These are phyloP conservation scores for Tragelaphus imberbis DNA, from an alignment of 2,113 vertebrate genomes.

Conservation along the genomic window DNA sequence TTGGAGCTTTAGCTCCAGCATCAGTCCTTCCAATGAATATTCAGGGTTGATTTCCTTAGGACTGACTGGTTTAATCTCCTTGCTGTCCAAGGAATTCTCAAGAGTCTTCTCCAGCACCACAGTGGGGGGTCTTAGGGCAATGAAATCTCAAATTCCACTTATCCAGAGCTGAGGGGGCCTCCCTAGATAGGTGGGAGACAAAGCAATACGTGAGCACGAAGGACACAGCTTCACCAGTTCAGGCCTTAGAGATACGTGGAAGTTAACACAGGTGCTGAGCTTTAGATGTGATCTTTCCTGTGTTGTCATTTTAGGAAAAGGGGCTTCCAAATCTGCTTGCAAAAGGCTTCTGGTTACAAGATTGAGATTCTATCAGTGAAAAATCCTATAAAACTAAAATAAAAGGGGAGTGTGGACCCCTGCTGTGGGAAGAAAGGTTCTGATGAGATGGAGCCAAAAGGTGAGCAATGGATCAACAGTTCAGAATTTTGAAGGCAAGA, in stretches of 20 bases:
- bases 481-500: not conserved
- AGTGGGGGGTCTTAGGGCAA: not conserved
- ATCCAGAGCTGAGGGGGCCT: not conserved
- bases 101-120: not conserved
- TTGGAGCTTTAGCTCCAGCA: not conserved
- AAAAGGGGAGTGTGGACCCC: not conserved
- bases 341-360: not conserved
- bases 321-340: not conserved
- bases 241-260: not conserved
- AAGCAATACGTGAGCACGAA: fast-evolving
- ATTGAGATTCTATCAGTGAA: not conserved
- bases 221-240: not conserved
- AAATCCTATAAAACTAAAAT: not conserved
- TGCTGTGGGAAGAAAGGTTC: not conserved
- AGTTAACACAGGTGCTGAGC: not conserved
- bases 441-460: not conserved
- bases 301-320: not conserved
- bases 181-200: fast-evolving
- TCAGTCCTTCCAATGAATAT: not conserved
- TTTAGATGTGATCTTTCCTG: not conserved
- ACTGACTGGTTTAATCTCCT: not conserved
- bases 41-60: not conserved
- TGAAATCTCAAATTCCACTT: not conserved
- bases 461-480: not conserved
- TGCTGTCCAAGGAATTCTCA: not conserved